phyloP scores from a whole-genome alignment of 1,140 invertebrate genomes.

The Atta cephalotes region DNA sequence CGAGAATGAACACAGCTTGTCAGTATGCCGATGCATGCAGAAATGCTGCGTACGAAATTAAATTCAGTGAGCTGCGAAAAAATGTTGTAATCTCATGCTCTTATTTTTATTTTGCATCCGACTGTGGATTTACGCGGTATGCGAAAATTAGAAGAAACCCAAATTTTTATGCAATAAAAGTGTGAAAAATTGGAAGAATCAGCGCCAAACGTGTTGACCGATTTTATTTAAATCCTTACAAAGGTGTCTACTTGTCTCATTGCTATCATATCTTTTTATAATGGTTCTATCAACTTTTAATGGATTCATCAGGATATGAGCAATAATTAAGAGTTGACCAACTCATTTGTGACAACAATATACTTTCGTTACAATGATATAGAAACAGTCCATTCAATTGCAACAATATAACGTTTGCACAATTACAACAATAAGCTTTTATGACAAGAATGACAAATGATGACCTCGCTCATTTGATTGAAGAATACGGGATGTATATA shows the following conservation, averaged over 20 bases:
- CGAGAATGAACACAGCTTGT: background rate
- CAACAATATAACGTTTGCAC: constrained; percentile 36
- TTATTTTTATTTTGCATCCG: background rate
- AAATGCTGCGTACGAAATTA: constrained; percentile 9
- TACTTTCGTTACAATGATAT: constrained; percentile 22
- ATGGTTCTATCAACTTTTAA: background rate
- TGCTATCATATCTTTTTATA: background rate
- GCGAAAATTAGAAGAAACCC: background rate
- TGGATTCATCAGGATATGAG: background rate
- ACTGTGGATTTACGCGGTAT: background rate
- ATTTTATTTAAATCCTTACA: background rate
- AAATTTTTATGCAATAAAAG: constrained; percentile 18
- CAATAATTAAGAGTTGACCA: background rate
- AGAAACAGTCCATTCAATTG: constrained; percentile 2
- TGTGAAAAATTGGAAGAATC: background rate
- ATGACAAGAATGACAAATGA: constrained; percentile 32
- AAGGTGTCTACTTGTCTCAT: too few species aligned
- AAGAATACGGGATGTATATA: constrained; percentile 26
- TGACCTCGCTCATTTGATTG: constrained; percentile 19
- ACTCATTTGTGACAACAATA: constrained; percentile 13
- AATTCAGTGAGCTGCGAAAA: constrained; percentile 31
- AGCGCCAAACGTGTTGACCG: background rate
- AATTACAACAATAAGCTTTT: constrained; percentile 45
- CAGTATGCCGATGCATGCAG: constrained; percentile 3
- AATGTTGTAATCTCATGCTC: background rate